phyloP scores from a whole-genome alignment of 1,140 invertebrate genomes.

The Nasonia vitripennis region DNA sequence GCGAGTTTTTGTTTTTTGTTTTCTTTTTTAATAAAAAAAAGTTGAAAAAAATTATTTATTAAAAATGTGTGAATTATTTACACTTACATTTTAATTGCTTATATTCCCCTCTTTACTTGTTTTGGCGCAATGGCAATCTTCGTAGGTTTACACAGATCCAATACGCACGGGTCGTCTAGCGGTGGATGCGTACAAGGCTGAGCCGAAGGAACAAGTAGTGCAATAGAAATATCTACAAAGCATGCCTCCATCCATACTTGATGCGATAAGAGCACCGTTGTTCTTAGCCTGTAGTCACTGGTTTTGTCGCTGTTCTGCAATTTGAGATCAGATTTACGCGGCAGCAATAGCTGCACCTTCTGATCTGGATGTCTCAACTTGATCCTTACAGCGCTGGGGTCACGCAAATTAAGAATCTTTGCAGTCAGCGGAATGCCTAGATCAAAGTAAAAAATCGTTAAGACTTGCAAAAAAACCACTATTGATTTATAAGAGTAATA shows the following conservation, averaged over 20 bases:
- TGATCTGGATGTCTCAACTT: conserved; percentile 95
- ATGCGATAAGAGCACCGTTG: conserved; percentile 91
- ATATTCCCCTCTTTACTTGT: conserved; percentile 87
- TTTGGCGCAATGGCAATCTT: conserved; percentile 93
- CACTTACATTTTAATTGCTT: conserved; percentile 14
- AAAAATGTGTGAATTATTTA: neutral
- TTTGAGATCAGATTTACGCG: conserved; percentile 82
- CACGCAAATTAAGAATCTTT: conserved; percentile 87
- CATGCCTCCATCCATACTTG: conserved; percentile 93
- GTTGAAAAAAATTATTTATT: neutral
- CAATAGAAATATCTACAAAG: conserved; percentile 90
- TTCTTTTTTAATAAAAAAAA: conserved; percentile 28
- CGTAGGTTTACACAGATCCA: conserved; percentile 92
- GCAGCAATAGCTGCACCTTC: conserved; percentile 87
- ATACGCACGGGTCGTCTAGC: conserved; percentile 79
- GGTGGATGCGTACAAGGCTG: conserved; percentile 72
- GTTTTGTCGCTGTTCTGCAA: conserved; percentile 68
- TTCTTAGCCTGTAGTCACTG: conserved; percentile 85
- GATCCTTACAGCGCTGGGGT: conserved; percentile 84
- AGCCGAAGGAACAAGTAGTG: conserved; percentile 85
- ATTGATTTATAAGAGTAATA: neutral
- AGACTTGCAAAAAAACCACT: neutral
- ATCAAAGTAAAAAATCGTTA: neutral
- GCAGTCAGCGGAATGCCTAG: conserved; percentile 88
- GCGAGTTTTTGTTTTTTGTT: conserved; percentile 11